Evolutionary conservation across 2,888 invertebrate genomes (phyloP), one percentile per base, ranked within the genome.

Genomic region (Spilosoma lubricipeda): DNA sequence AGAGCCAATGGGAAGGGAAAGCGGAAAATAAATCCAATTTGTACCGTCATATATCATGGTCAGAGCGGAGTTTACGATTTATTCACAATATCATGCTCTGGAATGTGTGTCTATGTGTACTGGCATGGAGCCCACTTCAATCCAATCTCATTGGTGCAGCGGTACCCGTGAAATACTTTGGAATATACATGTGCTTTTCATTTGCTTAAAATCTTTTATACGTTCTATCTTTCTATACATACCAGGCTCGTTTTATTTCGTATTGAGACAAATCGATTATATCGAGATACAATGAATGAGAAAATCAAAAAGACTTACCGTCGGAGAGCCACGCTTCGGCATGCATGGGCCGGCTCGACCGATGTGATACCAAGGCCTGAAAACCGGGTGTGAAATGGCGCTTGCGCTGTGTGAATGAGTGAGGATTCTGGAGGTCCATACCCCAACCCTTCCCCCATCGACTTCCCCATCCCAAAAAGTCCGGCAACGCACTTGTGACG

Each of bases 11-110:
- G 89, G 90, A 90, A 91, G 89, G 91, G 91, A 92, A 91, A 91
- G 89, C 92, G 92, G 87, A 89, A 90, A 91, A 93, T 94, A 94
- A 94, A 95, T 94, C 94, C 93, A 94, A 95, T 95, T 94, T 94
- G 93, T 93, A 92, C 92, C 91, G 91, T 87, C 90, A 91, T 95
- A 93, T 91, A 94, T 95, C 94, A 93, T 93, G 94, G 93, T 92
- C 93, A 92, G 91, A 89, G 86, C 89, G 86, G 86, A 88, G 88
- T 86, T 89, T 89, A 89, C 91, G 91, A 94, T 95, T 94, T 94
- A 93, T 94, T 92, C 90, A 92, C 90, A 90, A 92, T 91, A 90
- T 89, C 87, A 78, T 77, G 74, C 65, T 78, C 71, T 75, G 75
- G 79, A 67, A 77, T 80, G 70, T 77, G 78, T 80, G 70, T 81